Base-by-base conservation (phyloP, 1,140 invertebrate species). In the Ceratosolen fusciceps region DNA sequence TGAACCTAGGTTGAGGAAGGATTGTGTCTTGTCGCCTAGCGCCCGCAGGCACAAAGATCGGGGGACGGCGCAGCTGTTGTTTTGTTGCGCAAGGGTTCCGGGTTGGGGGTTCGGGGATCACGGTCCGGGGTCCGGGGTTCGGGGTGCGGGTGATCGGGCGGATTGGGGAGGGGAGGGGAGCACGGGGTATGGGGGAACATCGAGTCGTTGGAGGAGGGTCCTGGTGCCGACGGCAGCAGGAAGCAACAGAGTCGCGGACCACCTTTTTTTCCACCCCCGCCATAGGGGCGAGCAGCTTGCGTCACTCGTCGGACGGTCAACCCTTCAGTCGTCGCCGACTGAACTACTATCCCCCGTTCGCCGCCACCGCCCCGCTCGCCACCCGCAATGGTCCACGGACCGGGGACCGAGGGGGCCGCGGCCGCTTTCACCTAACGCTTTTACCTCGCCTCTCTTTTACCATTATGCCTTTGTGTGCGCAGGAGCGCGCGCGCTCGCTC, bases 51-150 rank as follows among this genome's bases (percentile, higher is more conserved):
- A 58, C 56, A 65, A 65, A 74, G 37, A 39, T 43, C 56, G 54
- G 24, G 54, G 43, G 72, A 74, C 56, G 72, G 39, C 77, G 86
- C 88, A 90, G 89, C 89, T 89, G 89, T 90, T 90, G 88, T 89
- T 89, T 88, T 89, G 88, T 88, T 87, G 85, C 87, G 86, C 84
- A 83, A 83, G 77, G 76, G 81, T n/a, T n/a, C n/a, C 76, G 75
- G 8, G 56, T 60, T 39, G 24, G 19, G 71, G 21, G 47, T 24
- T 29, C 43, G 39, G 31, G 19, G 21, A n/a, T n/a, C n/a, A n/a
- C n/a, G n/a, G n/a, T n/a, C n/a, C n/a, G 77, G 75, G 8, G 56
- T 60, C 58, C n/a, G 19, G 71, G 21, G 47, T 24, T 29, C 43
- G 39, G 31, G 19, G 21, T 9, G 52, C 34, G 26, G 74, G 62